Percentiles rank a stretch among this genome's conserved stretches.
Conservation (phyloP, 2,888 invertebrate genomes). For the Cyclophora punctaria region DNA sequence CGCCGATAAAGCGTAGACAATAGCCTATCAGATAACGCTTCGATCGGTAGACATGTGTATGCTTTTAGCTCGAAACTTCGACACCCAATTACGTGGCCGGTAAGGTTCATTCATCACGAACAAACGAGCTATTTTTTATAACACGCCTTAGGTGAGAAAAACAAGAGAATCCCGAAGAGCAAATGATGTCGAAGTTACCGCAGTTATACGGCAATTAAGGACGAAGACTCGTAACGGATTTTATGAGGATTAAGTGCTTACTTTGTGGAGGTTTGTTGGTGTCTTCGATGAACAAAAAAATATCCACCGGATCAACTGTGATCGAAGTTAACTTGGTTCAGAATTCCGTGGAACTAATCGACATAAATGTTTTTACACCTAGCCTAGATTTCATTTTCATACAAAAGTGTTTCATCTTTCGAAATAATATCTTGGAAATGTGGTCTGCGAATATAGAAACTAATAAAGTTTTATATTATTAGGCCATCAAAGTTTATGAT, state of each 20-base stretch:
- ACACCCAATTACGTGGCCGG: conserved; percentile 64
- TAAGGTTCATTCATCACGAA: conserved; percentile 57
- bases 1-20: conserved; percentile 66
- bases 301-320: too few relatives aligned
- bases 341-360: too few relatives aligned
- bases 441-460: conserved; percentile 15
- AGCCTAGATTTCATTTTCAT: too few relatives aligned
- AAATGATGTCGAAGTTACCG: conserved; percentile 35
- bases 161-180: conserved; percentile 32
- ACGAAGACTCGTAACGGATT: conserved; percentile 36
- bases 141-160: conserved; percentile 29
- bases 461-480: conserved; percentile 35
- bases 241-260: conserved; percentile 28
- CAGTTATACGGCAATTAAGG: conserved; percentile 44
- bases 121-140: conserved; percentile 60
- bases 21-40: conserved; percentile 56
- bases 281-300: conserved; percentile 9
- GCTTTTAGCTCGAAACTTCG: conserved; percentile 67
- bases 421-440: conserved; percentile 13
- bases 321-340: too few relatives aligned
- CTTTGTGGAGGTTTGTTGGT: conserved; percentile 6
- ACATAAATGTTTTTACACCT: too few relatives aligned
- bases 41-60: conserved; percentile 62
- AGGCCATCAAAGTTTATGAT: conserved; percentile 32
- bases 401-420: neutral